Evolutionary conservation across 2,113 vertebrate species (phyloP), one percentile per base, ranked within the genome.

Genomic region (Trogon melanurus): DNA sequence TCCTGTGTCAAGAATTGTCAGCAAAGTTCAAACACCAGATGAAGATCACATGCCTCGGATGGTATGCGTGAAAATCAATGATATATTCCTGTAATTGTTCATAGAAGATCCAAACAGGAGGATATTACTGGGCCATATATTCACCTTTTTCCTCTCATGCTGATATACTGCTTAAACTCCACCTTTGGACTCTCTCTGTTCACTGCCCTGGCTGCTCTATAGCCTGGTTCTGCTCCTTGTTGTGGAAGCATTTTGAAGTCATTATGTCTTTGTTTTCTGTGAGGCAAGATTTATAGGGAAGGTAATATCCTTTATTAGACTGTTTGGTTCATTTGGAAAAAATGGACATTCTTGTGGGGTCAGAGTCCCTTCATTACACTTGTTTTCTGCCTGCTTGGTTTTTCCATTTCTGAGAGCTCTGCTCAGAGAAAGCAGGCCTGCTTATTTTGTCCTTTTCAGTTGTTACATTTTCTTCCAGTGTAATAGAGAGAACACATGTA

Each of bases 351-450:
- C 79, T 88, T 97, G 60, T 2, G 9, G 91, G 79, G 91, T 96
- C 95, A 94, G 72, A 93, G 50, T 93, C 64, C 79, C 82, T 96
- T 92, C 91, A 73, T 93, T 66, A 71, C 88, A 88, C 64, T 96
- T 93, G 82, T 88, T 96, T 96, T 96, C 58, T 97, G 79, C 82
- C 84, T 93, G 67, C 88, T 94, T 94, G 82, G 22, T 85, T 95
- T 96, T 96, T 91, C 81, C 93, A 88, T 88, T 85, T 95, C 85
- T 91, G 67, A 89, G 67, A 85, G 74, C 41, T 73, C n/a, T 85
- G 47, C 88, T 88, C 76, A 70, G 67, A 92, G 85, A 90, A 90
- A 92, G 64, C 60, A 92, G 69, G 44, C 54, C 92, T 92, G 45
- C 53, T 86, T 79, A 70, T 94, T 94, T 97, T 83, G n/a, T 92